Conservation (phyloP, 2,888 invertebrate genomes). For the Argynnis bischoffii region DNA sequence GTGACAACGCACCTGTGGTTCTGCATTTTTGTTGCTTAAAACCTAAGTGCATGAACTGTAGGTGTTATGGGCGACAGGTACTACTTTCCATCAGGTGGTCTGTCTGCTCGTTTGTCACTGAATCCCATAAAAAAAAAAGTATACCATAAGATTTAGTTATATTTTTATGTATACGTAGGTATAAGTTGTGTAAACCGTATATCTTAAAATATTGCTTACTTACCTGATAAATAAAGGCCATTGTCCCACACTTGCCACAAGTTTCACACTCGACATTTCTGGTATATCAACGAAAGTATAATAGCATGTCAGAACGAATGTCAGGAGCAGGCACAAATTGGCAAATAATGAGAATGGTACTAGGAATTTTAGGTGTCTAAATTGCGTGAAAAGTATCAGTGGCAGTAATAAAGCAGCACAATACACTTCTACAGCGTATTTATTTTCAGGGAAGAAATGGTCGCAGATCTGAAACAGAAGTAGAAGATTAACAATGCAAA, state of each 20-base stretch:
- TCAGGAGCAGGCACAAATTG: constrained; percentile 89
- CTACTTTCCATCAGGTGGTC: too few species aligned
- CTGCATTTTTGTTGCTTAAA: too few species aligned
- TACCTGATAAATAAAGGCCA: constrained; percentile 93
- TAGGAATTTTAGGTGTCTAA: constrained; percentile 88
- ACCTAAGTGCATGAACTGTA: too few species aligned
- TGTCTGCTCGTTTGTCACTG: too few species aligned
- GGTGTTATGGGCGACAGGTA: too few species aligned
- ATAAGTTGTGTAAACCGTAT: too few species aligned
- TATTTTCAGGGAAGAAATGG: constrained; percentile 57
- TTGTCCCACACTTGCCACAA: constrained; percentile 71
- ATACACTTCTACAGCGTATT: constrained; percentile 82
- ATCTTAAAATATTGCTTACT: constrained; percentile 4
- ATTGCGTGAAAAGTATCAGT: constrained; percentile 86
- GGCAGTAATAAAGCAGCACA: constrained; percentile 86
- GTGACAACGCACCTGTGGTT: too few species aligned
- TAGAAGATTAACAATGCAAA: too few species aligned
- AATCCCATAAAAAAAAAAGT: too few species aligned
- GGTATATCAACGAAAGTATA: constrained; percentile 85
- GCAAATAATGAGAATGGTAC: constrained; percentile 95
- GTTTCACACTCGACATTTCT: constrained; percentile 52
- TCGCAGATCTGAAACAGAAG: constrained; percentile 77
- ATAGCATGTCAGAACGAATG: constrained; percentile 90
- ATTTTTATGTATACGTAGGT: too few species aligned
- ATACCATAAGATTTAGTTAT: too few species aligned